phyloP scores from a whole-genome alignment of 2,888 invertebrate species.

The Nephrotoma flavescens region DNA sequence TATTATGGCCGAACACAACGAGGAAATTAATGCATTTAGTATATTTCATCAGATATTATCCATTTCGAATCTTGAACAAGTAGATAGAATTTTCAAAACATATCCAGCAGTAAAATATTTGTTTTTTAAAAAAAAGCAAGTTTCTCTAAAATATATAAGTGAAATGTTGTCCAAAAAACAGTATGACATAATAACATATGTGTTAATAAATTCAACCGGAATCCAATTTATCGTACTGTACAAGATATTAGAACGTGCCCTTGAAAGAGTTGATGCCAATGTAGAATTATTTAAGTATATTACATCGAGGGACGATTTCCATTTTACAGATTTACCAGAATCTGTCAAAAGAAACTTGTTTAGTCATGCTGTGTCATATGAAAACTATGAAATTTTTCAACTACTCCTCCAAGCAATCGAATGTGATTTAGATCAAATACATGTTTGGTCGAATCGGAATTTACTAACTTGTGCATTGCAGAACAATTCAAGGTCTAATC shows the following conservation, averaged over 20 bases:
- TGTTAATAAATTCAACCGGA: background rate
- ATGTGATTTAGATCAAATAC: background rate
- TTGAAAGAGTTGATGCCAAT: no score
- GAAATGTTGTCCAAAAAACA: background rate
- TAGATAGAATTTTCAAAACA: background rate
- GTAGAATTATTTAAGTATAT: no score
- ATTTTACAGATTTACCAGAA: background rate
- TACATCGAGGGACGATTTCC: background rate
- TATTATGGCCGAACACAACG: background rate
- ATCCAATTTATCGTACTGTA: background rate
- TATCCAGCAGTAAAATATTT: background rate
- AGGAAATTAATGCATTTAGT: background rate
- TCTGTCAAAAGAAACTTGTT: background rate
- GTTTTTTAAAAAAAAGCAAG: background rate
- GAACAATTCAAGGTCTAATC: background rate
- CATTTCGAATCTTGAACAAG: background rate
- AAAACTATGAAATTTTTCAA: background rate
- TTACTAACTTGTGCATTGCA: background rate
- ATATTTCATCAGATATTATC: background rate
- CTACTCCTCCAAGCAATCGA: background rate
- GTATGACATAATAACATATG: background rate
- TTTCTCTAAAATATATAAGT: background rate
- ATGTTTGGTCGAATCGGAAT: background rate
- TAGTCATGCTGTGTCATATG: background rate
- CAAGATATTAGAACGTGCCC: background rate